Evolutionary conservation across 1,140 invertebrate species (phyloP).

Genomic region (Lineus longissimus): DNA sequence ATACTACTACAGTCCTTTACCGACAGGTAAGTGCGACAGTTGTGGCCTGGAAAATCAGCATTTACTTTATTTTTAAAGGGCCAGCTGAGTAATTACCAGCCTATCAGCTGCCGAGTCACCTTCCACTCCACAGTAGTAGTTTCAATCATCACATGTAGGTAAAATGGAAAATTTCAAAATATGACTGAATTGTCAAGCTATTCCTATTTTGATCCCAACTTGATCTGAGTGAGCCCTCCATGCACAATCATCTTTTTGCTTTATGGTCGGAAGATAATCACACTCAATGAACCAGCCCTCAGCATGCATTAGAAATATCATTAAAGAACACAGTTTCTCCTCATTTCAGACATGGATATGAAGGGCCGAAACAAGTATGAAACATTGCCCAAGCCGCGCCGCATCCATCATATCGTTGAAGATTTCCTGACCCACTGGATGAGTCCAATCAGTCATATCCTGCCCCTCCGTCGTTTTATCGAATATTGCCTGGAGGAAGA

Average conservation of each 20-base stretch:
- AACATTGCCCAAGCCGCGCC: slow-evolving; percentile 45
- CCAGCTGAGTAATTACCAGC: neutral
- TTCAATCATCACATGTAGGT: neutral
- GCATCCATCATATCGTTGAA: slow-evolving; percentile 56
- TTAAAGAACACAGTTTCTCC: neutral
- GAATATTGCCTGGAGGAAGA: slow-evolving; percentile 41
- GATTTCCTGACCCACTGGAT: slow-evolving; percentile 57
- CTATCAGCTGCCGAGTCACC: neutral
- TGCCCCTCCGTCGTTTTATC: slow-evolving; percentile 53
- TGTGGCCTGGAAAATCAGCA: neutral
- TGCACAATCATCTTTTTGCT: neutral
- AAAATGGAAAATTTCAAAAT: neutral
- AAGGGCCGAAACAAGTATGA: slow-evolving; percentile 7
- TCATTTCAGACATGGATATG: slow-evolving; percentile 48
- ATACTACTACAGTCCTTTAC: slow-evolving; percentile 52
- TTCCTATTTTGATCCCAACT: neutral
- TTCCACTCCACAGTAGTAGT: neutral
- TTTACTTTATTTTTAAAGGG: neutral
- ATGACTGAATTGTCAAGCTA: neutral
- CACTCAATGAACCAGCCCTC: too few relatives aligned
- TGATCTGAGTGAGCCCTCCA: neutral
- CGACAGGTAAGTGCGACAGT: slow-evolving; percentile 42
- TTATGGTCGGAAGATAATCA: too few relatives aligned
- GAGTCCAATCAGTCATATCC: slow-evolving; percentile 46
- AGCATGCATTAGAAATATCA: too few relatives aligned